Conservation (phyloP, 2,888 invertebrate genomes). For the Anorthoa munda region DNA sequence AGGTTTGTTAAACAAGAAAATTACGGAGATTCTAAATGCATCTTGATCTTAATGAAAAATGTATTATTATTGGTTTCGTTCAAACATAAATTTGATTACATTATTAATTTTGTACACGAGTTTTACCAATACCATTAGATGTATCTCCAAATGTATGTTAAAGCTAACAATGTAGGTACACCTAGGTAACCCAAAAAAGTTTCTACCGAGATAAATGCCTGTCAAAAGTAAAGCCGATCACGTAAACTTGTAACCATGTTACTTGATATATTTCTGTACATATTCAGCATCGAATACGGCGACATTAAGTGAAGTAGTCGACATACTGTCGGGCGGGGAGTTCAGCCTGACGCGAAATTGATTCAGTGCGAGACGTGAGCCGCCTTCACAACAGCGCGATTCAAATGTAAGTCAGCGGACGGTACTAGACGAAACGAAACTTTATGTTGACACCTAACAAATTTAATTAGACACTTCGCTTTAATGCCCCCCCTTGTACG, state of each 20-base stretch:
- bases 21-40: not conserved
- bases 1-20: not conserved
- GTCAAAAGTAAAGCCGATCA: conserved; percentile 40
- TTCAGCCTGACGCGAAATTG: conserved; percentile 87
- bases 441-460: conserved; percentile 85
- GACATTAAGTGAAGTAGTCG: conserved; percentile 71
- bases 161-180: not conserved
- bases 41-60: not conserved
- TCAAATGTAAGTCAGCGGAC: conserved; percentile 84
- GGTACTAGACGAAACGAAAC: conserved; percentile 78
- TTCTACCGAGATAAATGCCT: not conserved
- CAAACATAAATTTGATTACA: not conserved
- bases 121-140: not conserved
- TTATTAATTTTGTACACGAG: not conserved
- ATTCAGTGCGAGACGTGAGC: conserved; percentile 88
- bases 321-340: conserved; percentile 76
- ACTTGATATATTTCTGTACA: conserved; percentile 54
- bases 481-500: conserved; percentile 69
- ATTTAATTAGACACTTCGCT: conserved; percentile 84
- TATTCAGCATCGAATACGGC: conserved; percentile 67
- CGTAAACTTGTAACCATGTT: conserved; percentile 49
- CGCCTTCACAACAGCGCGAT: conserved; percentile 81
- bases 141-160: not conserved
- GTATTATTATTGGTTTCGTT: not conserved
- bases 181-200: not conserved